These are phyloP conservation scores for Philotrypesis tridentata DNA, from an alignment of 1,140 invertebrate genomes.

Conservation along the genomic window DNA sequence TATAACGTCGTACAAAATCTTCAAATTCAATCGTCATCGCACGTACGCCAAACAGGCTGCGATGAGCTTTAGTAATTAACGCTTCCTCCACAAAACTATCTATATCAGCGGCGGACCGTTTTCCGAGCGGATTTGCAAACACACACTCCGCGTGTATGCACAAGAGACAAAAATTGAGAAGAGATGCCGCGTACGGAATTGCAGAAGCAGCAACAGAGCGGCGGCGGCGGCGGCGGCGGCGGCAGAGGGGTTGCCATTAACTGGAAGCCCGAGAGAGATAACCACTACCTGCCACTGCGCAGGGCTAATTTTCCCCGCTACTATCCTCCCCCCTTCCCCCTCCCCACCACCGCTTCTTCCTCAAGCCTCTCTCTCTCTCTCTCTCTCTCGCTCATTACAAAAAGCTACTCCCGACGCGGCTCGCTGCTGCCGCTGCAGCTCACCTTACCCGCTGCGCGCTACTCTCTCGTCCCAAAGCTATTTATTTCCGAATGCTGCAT, in stretches of 20 bases:
- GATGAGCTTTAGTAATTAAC: no score
- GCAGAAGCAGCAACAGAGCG: no score
- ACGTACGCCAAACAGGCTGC: no score
- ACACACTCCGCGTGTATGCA: no score
- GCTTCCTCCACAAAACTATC: no score
- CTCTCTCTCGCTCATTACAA: conserved; percentile 66
- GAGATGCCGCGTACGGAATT: conserved; percentile 24
- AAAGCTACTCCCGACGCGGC: conserved; percentile 62
- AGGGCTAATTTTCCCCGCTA: conserved; percentile 68
- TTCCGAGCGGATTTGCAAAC: no score
- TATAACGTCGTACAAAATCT: no score
- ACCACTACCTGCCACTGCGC: conserved; percentile 72
- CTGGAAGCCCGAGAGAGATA: conserved; percentile 71
- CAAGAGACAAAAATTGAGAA: no score
- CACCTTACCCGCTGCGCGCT: not conserved
- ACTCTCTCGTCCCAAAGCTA: conserved; percentile 63
- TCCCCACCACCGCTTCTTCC: no score
- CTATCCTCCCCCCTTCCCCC: conserved; percentile 27
- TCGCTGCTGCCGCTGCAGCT: not conserved
- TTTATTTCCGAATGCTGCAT: conserved; percentile 64
- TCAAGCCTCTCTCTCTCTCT: no score
- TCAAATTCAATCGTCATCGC: no score
- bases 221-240: conserved; percentile 36
- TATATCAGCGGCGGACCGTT: no score
- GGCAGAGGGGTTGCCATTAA: conserved; percentile 71